Evolutionary conservation across 2,797 vertebrate genomes (phyloP), one percentile per base, ranked within the genome.

Genomic region (Ptychobarbus kaznakovi): DNA sequence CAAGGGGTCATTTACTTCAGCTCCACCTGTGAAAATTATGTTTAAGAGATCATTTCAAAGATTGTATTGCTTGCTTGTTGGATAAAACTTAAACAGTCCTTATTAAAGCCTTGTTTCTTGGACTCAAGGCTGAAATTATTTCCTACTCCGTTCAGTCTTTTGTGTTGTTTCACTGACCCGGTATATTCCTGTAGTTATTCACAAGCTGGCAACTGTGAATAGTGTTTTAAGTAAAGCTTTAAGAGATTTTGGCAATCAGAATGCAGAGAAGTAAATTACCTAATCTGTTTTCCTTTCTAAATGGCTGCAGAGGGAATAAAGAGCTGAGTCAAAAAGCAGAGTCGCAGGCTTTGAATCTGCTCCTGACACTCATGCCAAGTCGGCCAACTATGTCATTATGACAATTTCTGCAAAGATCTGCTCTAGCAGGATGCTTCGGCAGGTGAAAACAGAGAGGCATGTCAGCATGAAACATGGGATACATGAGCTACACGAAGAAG

Each of bases 271-370:
- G 63, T 70, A 77, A 66, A 84, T 81, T 1, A 22, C 78, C 78
- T 82, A 84, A 82, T 87, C 77, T 85, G 81, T 65, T 85, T 82
- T 75, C 65, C 76, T 75, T 85, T 84, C 28, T 53, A 42, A 74
- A 79, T 85, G 75, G 81, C 56, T 69, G 73, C 32, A 18, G 51
- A 76, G 82, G 78, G 77, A 84, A 87, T 82, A 79, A 79, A 40
- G 10, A 51, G 44, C 32, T 2, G 40, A 42, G 40, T 42, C 40
- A 42, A 42, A 85, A 32, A 44, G 72, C 53, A 53, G 22, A 25
- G 25, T 79, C 16, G n/a, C n/a, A 35, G 49, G 38, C 38, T 72
- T 35, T 85, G 86, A 79, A 73, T 51, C 35, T 42, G 12, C 46
- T 78, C 42, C 44, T 63, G 78, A 73, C 38, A 51, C 40, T 65